Base-by-base conservation (phyloP, 1,140 invertebrate species). In the Stratiolaelaps scimitus region DNA sequence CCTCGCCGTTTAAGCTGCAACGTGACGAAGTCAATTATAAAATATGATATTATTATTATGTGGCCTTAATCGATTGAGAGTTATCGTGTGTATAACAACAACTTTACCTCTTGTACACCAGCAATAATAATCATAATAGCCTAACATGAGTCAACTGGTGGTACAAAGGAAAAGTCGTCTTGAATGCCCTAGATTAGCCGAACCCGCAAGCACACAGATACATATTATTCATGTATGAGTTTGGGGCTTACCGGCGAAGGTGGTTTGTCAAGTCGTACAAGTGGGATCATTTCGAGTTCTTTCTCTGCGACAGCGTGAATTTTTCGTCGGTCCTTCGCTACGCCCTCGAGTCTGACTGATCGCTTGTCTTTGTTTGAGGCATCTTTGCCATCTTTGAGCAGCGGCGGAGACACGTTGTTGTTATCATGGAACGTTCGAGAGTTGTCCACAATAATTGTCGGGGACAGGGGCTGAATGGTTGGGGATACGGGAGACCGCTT, bases 271-370 rank as follows among this genome's bases (percentile, higher is more conserved):
- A 60, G 20, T 5, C 53, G 53, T 5, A 60, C 53, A 34, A 60
- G 53, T 15, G 53, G 53, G 26, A 60, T 60, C 53, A 60, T 60
- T 60, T 60, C 53, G 53, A 60, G 53, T 10, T 60, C 53, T 23
- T 26, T n/a, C 13, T 60, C 53, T 15, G 23, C 53, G 10, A 60
- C 34, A 34, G 53, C 53, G 23, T 60, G 26, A 34, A 60, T 60
- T 60, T 60, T 60, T 10, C 53, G 53, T 20, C 53, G 53, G 34
- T 60, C 53, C 10, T 60, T 60, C 4, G 53, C 53, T 15, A 60
- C 53, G 26, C 53, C 53, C 10, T 60, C 53, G 20, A 60, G 53
- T 60, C 34, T 60, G 53, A 34, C 53, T 26, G 23, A 60, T 60
- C 53, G 15, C 34, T 60, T 60, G 53, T 60, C 53, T 34, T 60